Base-by-base conservation (phyloP, 2,888 invertebrate species). In the Cantharis rustica region DNA sequence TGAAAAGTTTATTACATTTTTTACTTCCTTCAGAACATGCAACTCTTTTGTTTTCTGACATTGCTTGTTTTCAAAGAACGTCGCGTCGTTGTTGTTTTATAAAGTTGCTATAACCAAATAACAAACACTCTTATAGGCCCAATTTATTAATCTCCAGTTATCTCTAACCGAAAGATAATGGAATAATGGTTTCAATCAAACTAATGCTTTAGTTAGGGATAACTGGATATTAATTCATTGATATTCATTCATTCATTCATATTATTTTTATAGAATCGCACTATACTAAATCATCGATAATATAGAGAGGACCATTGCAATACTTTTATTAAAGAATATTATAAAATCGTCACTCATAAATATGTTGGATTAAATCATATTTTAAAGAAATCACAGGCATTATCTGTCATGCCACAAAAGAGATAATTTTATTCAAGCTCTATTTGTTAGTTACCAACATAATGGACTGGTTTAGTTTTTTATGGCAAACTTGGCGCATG, bases 21-120 rank as follows among this genome's bases (percentile, higher is more conserved):
- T 68, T 10, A 68, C 68, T 73, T 73, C 73, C 73, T 63, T 64
- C 63, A 68, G 62, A 16, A 73, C 26, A 68, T 61, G 62, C 61
- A 68, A 73, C 20, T 16, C 73, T 16, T 73, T 73, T 73, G 73
- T 68, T 73, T 70, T 73, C 15, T 69, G 68, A 61, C 62, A 68
- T 62, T 61, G 23, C 27, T 69, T 61, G 61, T 23, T 7, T 23
- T 20, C 20, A 4, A 73, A 64, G n/a, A 17, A 68, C 16, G 61
- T 62, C 27, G 62, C 27, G 68, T 17, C 17, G 17, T 3, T n/a
- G n/a, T n/a, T n/a, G n/a, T n/a, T n/a, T n/a, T 20, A 20, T 20
- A 20, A 20, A 20, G 5, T 20, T 20, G 5, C 4, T 20, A 20
- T 20, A 20, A 5, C 1, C 20, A 20, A 20, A 20, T n/a, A n/a